Base-by-base conservation (phyloP, 2,888 invertebrate species). In the Drosophila vallismaia region DNA sequence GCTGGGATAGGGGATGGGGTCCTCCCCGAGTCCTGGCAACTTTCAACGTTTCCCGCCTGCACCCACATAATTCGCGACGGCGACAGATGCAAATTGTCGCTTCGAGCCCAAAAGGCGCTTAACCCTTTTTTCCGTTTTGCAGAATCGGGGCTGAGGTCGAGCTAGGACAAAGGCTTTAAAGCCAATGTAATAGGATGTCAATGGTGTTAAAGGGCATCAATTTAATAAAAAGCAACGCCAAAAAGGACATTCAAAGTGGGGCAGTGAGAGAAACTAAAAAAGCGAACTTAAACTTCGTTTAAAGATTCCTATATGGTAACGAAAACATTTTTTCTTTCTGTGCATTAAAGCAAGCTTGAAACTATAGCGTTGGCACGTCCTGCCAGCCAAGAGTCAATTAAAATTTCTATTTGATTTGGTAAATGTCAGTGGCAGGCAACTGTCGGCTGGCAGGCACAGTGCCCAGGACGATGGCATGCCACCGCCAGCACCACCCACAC, bases 341-440 rank as follows among this genome's bases (percentile, higher is more conserved):
- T 44, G 24, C 14, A 19, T 8, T 9, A 19, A 40, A 19, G 10
- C 28, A 10, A 53, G 31, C 28, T 19, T 29, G 40, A 57, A 57
- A 74, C 38, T 36, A 50, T 38, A 49, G 59, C 55, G n/a, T 31
- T 62, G 69, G 68, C 81, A 82, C 81, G 85, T 76, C 70, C 51
- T 45, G 44, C 53, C 59, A 53, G 68, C 59, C 78, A 83, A 86
- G 81, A 84, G 84, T 84, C 88, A 84, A 84, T 84, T 84, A 84
- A 84, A 88, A 88, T 84, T 84, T 88, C 83, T 84, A 84, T 84
- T 84, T 84, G 83, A 84, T 88, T 84, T 88, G 86, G 83, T 75
- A 86, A 88, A 82, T 78, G 86, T 76, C 82, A 82, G 82, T 77
- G 71, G 59, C 71, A 79, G 56, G 42, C 54, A 50, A 12, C 31